These are phyloP conservation scores for Chymomyza costata DNA, from an alignment of 1,140 invertebrate species.

Conservation along the genomic window DNA sequence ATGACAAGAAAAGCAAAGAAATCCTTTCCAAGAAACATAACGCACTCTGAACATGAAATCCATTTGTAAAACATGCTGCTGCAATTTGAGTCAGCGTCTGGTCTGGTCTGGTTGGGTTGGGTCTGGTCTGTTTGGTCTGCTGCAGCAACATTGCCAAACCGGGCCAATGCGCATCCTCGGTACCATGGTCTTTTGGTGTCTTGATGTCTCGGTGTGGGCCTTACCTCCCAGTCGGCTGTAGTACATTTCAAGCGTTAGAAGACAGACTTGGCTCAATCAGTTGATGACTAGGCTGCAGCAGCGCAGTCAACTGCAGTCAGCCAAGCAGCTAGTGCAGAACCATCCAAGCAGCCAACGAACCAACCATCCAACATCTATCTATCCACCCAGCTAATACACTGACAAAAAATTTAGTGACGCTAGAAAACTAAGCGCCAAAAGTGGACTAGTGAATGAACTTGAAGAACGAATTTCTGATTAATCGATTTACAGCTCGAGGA, in stretches of 20 bases:
- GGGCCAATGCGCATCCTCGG: conserved; percentile 31
- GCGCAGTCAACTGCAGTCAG: conserved; percentile 50
- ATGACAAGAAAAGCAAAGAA: conserved; percentile 58
- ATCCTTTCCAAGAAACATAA: conserved; percentile 71
- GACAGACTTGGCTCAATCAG: conserved; percentile 16
- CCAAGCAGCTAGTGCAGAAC: conserved; percentile 51
- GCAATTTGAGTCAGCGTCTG: conserved; percentile 40
- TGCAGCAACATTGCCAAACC: conserved; percentile 24
- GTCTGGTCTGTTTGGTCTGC: no score
- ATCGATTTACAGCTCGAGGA: no score
- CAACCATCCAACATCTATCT: conserved; percentile 35
- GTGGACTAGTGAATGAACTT: no score
- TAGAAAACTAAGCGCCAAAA: no score
- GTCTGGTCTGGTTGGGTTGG: no score
- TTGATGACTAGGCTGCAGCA: conserved; percentile 17
- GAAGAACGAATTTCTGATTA: no score
- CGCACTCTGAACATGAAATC: conserved; percentile 61
- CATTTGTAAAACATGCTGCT: conserved; percentile 68
- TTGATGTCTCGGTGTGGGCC: conserved; percentile 28
- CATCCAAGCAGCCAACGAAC: conserved; percentile 12
- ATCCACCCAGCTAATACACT: no score
- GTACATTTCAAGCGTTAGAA: not conserved
- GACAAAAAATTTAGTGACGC: no score
- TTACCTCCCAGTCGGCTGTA: conserved; percentile 44
- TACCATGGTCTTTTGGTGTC: conserved; percentile 14